Base-by-base conservation (phyloP, 1,140 invertebrate species). In the Neodiprion pinetum region DNA sequence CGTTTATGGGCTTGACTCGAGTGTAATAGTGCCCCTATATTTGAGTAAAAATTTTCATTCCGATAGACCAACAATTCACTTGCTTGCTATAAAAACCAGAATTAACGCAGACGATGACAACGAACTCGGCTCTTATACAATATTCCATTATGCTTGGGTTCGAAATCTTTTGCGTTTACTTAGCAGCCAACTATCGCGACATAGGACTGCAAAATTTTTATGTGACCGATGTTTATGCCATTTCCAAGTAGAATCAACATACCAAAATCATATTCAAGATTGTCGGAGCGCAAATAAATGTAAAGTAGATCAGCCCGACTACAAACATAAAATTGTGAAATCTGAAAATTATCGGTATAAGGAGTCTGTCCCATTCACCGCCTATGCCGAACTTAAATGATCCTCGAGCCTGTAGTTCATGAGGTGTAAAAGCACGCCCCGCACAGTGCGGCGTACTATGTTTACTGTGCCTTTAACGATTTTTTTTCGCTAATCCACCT, bases 391-490 rank as follows among this genome's bases (percentile, higher is more conserved):
- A 80, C 80, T 84, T 73, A 83, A 85, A 81, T 81, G 77, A 73
- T 83, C n/a, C 75, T 81, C 53, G 77, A 82, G 23, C 78, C 79
- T 48, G 75, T 81, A 17, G 50, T 78, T 9, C 71, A 70, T 17
- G 2, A 10, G 50, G 75, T 79, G 76, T 78, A 84, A 71, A 81
- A 82, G 79, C 84, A 88, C 77, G 77, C 79, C 12, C 78, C 80
- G 9, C 84, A 81, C 67, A 84, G 81, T 78, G 79, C 85, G 75
- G 86, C 79, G 28, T 87, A 85, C 72, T 86, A 86, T 76, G 74
- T 84, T 1, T 80, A 86, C 74, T 88, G 85, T 80, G 76, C 71
- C 48, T 87, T 78, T 79, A 77, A 88, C 81, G 79, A 85, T 72
- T 75, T 77, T 12, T 66, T 86, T 9, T 83, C 81, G 28, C 74